Conservation (phyloP, 2,888 invertebrate genomes). For the Drosophila differens region DNA sequence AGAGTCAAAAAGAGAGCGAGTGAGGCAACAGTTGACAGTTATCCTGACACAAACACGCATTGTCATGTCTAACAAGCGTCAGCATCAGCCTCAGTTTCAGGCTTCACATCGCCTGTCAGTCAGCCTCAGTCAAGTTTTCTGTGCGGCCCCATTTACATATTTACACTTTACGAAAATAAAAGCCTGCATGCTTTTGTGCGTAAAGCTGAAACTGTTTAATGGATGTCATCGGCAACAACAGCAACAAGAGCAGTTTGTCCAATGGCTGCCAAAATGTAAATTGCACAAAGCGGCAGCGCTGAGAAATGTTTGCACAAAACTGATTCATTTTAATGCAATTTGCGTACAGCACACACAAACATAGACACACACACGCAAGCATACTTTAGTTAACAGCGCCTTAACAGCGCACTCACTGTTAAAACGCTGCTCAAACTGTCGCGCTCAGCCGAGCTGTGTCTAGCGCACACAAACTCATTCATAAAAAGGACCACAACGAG, state of each 20-base stretch:
- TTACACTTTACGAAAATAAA: conserved; percentile 31
- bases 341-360: conserved; percentile 28
- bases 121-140: conserved; percentile 52
- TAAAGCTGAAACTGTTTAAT: conserved; percentile 23
- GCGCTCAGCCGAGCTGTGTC: conserved; percentile 48
- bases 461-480: conserved; percentile 59
- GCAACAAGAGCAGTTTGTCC: conserved; percentile 6
- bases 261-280: conserved; percentile 55
- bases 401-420: conserved; percentile 17
- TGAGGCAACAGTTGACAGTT: conserved; percentile 75
- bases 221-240: conserved; percentile 16
- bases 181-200: conserved; percentile 10
- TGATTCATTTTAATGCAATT: conserved; percentile 69
- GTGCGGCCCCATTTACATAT: conserved; percentile 59
- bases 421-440: conserved; percentile 4
- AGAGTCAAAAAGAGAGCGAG: neutral
- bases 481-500: conserved; percentile 52
- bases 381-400: neutral
- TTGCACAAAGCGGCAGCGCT: conserved; percentile 35
- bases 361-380: neutral
- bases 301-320: conserved; percentile 51
- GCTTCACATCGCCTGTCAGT: conserved; percentile 66
- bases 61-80: conserved; percentile 79
- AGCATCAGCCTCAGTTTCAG: conserved; percentile 40
- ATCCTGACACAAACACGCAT: conserved; percentile 80